Base-by-base conservation (phyloP, 2,888 invertebrate species). In the Amblyjoppa proteus region DNA sequence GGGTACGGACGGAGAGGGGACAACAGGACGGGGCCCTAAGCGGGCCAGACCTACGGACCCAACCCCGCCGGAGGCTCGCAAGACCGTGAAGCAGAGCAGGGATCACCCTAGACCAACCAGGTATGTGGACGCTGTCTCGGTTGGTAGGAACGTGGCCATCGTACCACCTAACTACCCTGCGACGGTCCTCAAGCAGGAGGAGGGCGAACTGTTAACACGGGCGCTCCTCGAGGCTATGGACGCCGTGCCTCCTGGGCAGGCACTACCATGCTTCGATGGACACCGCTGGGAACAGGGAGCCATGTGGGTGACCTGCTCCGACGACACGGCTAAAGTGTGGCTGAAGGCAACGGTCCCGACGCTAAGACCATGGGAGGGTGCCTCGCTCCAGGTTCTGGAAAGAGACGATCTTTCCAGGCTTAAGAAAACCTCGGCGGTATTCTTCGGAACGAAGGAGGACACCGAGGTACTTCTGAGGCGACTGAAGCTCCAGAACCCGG, bases 401-500 rank as follows among this genome's bases (percentile, higher is more conserved):
- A 84, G 20, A 16, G 81, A 71, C 6, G 3, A 16, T 7, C 68
- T 81, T 0, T 79, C 81, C 0, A 81, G 28, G 7, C 71, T 75
- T 0, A 75, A n/a, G 20, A 69, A 49, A 11, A 41, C 81, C 25
- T 58, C 75, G 2, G 81, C 78, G 13, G 73, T 81, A 0, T n/a
- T 84, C 20, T 25, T 11, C 28, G 25, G 20, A 3, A 56, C 74
- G 2, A 58, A 1, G 11, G 80, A 76, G 16, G 56, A 20, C 0
- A 51, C 2, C 68, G 28, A 16, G 4, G 53, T 51, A 70, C 84
- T 88, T 53, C 56, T 87, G 13, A 13, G 51, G 7, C 76, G 82
- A 9, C 74, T 89, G 51, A 66, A 58, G 2, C 61, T 83, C 16
- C 84, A 85, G n/a, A 89, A 87, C 25, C 66, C 83, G 7, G 83